Percentiles rank a stretch among this genome's conserved stretches.
These are phyloP conservation scores for Ptilonorhynchus violaceus DNA, from an alignment of 2,113 vertebrate species.

Conservation along the genomic window DNA sequence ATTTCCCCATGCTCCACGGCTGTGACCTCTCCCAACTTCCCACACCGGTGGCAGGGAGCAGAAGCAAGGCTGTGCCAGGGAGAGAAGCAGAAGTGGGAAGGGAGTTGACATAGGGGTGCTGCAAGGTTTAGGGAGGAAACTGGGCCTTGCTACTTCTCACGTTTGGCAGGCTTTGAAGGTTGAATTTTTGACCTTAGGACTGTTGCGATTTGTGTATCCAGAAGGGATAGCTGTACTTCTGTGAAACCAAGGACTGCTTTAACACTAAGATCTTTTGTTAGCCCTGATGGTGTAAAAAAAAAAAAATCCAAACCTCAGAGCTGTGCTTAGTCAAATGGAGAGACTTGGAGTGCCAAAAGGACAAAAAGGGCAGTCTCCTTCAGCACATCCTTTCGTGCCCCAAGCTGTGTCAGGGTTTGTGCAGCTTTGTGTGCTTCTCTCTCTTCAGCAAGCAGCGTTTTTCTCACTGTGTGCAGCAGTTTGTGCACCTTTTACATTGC, in stretches of 20 bases:
- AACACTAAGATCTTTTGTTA: neutral
- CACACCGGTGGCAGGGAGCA: neutral
- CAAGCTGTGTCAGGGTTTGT: neutral
- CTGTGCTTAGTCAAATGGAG: neutral
- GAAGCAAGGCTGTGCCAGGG: neutral
- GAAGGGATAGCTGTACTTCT: neutral
- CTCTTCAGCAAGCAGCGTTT: neutral
- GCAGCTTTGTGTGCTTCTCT: neutral
- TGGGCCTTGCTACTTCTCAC: neutral
- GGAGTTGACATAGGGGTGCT: neutral
- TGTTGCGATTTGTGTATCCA: neutral
- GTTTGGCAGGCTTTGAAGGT: neutral
- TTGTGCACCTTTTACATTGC: neutral
- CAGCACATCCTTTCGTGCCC: neutral
- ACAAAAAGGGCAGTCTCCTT: neutral
- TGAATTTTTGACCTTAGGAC: neutral
- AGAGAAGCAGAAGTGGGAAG: constrained; percentile 1
- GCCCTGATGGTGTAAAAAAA: neutral
- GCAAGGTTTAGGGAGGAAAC: neutral
- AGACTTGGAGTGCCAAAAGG: neutral
- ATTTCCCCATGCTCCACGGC: neutral
- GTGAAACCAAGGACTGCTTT: neutral
- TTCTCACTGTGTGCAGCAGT: fast-evolving
- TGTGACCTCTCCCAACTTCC: neutral
- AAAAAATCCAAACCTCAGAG: neutral